Evolutionary conservation across 2,888 invertebrate genomes (phyloP).

Genomic region (Sarcophaga variegata): DNA sequence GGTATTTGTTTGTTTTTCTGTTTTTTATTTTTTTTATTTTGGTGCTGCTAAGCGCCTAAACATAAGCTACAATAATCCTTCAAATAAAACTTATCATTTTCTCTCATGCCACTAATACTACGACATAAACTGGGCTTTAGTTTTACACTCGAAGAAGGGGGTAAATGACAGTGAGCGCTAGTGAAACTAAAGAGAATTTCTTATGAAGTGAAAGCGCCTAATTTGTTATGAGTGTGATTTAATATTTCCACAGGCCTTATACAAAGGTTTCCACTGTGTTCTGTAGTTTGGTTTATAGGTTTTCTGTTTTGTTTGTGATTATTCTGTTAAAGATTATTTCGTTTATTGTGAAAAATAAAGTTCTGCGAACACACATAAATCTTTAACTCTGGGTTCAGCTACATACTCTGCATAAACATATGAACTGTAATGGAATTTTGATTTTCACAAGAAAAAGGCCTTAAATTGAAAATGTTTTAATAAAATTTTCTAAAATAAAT

Average conservation of each 20-base stretch:
- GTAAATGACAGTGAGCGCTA: neutral
- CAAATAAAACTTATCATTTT: constrained; percentile 47
- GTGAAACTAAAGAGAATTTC: neutral
- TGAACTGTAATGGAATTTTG: neutral
- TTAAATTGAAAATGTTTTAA: neutral
- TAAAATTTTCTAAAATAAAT: neutral
- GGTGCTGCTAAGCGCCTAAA: constrained; percentile 56
- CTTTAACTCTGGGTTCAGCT: constrained; percentile 25
- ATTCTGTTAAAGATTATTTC: constrained; percentile 22
- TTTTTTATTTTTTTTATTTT: neutral
- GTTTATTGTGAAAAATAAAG: constrained; percentile 9
- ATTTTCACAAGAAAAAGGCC: neutral
- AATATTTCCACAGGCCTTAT: no score
- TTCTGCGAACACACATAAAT: constrained; percentile 21
- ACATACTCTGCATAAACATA: constrained; percentile 13
- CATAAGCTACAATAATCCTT: constrained; percentile 65
- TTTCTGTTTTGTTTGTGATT: neutral
- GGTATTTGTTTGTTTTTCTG: neutral
- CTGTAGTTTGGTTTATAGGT: neutral
- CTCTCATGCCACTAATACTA: constrained; percentile 13
- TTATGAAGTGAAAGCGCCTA: no score
- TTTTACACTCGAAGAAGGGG: neutral
- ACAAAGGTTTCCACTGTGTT: no score
- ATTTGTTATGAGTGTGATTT: no score
- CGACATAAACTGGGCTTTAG: neutral